Evolutionary conservation across 2,888 invertebrate species (phyloP).

Genomic region (Parthenolecanium corni): DNA sequence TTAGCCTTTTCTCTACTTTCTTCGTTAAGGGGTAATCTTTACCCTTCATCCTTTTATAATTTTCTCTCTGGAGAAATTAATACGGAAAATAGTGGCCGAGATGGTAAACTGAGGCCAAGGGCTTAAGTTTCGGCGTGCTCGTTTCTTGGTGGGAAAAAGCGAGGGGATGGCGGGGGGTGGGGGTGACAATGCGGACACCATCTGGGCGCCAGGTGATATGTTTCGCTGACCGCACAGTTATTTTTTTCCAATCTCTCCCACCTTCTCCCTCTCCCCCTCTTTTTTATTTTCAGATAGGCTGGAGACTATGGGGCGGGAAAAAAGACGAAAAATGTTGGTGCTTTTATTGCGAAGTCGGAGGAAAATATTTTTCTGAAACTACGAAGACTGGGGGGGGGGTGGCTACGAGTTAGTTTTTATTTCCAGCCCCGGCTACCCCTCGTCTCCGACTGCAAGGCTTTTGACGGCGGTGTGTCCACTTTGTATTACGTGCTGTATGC

Average conservation of each 20-base stretch:
- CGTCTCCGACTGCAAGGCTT: conserved; percentile 7
- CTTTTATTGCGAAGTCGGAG: conserved; percentile 27
- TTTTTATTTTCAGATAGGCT: no score
- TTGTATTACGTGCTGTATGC: conserved; percentile 19
- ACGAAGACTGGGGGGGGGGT: neutral
- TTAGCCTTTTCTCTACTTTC: neutral
- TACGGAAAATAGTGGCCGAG: conserved; percentile 2
- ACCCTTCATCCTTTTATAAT: conserved; percentile 15
- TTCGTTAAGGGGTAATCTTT: neutral
- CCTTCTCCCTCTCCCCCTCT: no score
- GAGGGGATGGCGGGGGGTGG: neutral
- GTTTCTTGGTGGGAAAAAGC: conserved; percentile 5
- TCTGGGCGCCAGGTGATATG: conserved; percentile 30
- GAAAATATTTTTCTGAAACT: conserved; percentile 13
- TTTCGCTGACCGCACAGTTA: conserved; percentile 29
- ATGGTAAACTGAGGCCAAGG: neutral
- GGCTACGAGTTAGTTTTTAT: neutral
- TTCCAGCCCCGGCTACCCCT: neutral
- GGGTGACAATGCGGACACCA: conserved; percentile 29
- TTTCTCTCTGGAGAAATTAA: conserved; percentile 28
- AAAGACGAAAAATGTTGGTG: conserved; percentile 21
- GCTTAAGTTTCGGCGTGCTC: conserved; percentile 16
- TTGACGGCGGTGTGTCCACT: conserved; percentile 19
- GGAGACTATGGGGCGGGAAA: conserved; percentile 1
- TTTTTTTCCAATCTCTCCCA: conserved; percentile 17